These are phyloP conservation scores for Alosa alosa DNA, from an alignment of 2,113 vertebrate species.

Conservation along the genomic window DNA sequence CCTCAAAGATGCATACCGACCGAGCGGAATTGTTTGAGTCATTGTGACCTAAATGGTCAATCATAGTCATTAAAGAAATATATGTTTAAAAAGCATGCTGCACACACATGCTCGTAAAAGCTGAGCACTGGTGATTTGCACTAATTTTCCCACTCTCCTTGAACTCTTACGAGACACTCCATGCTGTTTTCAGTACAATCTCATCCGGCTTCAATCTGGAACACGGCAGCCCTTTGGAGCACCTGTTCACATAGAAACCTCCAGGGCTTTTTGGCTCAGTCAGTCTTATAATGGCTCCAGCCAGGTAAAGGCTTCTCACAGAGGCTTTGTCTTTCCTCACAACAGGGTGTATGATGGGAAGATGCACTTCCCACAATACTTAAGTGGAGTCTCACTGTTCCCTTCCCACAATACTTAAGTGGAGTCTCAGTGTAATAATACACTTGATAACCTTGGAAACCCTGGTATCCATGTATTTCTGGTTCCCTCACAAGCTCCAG, in stretches of 20 bases:
- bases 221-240: conserved; percentile 12
- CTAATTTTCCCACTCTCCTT: conserved; percentile 42
- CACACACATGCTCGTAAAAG: conserved; percentile 42
- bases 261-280: conserved; percentile 35
- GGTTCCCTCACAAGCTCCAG: neutral
- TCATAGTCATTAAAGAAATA: conserved; percentile 17
- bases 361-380: neutral
- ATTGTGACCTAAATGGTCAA: conserved; percentile 23
- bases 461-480: neutral
- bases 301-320: conserved; percentile 49
- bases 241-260: conserved; percentile 35
- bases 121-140: conserved; percentile 43
- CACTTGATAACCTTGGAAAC: neutral
- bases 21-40: neutral
- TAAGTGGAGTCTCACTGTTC: neutral
- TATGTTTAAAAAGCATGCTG: conserved; percentile 9
- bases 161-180: conserved; percentile 39
- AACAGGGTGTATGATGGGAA: conserved; percentile 23
- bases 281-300: conserved; percentile 33
- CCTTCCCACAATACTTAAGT: too few relatives aligned
- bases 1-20: neutral
- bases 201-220: conserved; percentile 29
- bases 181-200: conserved; percentile 23
- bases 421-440: neutral
- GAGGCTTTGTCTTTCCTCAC: conserved; percentile 17